Evolutionary conservation across 2,113 vertebrate species (phyloP).

Genomic region (Sclerurus mexicanus): DNA sequence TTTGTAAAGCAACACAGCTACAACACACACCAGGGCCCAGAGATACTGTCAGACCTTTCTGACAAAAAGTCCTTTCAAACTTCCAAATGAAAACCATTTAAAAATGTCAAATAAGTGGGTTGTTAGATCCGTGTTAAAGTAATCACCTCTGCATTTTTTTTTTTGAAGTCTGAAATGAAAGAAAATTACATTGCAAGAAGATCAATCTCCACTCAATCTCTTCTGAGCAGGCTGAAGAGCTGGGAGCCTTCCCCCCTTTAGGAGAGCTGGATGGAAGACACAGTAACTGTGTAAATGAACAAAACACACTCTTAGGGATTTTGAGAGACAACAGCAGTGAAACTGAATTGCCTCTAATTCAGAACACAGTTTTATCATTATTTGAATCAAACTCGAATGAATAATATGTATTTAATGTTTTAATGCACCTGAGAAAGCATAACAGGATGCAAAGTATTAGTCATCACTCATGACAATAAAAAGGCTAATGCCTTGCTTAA

Average conservation of each 20-base stretch:
- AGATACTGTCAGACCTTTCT: not conserved
- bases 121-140: not conserved
- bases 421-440: not conserved
- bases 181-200: not conserved
- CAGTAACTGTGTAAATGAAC: not conserved
- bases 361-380: not conserved
- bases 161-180: not conserved
- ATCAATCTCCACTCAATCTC: not conserved
- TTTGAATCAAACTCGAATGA: not conserved
- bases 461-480: not conserved
- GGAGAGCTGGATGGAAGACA: not conserved
- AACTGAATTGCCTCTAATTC: not conserved
- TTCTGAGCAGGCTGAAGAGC: not conserved
- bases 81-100: not conserved
- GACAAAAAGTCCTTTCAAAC: not conserved
- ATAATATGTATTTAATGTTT: not conserved
- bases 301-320: not conserved
- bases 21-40: not conserved
- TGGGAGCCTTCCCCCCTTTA: not conserved
- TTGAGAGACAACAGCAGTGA: not conserved
- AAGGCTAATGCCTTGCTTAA: slow-evolving; percentile 4
- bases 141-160: not conserved
- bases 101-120: not conserved
- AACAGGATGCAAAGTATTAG: not conserved
- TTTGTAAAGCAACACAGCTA: not conserved